Percentiles rank a stretch among this genome's conserved stretches.
phyloP scores from a whole-genome alignment of 2,797 vertebrate species.

The Taenioides sp. region DNA sequence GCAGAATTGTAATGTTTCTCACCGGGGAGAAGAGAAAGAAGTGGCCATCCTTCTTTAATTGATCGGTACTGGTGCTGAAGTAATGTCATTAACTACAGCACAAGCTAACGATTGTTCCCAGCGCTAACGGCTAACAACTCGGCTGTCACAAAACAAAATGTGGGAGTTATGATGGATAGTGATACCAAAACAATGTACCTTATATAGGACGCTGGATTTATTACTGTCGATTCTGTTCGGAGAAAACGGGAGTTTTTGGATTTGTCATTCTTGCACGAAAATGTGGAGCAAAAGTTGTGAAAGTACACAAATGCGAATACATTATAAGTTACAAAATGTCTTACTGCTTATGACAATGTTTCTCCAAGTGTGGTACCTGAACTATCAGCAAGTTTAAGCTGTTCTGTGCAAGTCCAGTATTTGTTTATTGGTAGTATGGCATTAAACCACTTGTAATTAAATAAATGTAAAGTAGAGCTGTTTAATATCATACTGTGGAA shows the following conservation, averaged over 20 bases:
- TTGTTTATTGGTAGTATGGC: too few relatives aligned
- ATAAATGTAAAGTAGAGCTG: too few relatives aligned
- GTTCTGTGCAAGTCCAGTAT: too few relatives aligned
- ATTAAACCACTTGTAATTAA: too few relatives aligned
- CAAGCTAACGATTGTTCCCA: slow-evolving; percentile 2
- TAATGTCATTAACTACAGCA: slow-evolving; percentile 29
- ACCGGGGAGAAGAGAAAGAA: slow-evolving; percentile 24
- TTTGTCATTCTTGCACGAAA: background rate
- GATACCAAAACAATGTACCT: background rate
- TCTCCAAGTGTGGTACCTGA: too few relatives aligned
- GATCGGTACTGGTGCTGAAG: slow-evolving; percentile 16
- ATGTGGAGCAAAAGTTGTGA: background rate
- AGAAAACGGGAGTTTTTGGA: background rate
- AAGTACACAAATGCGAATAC: background rate
- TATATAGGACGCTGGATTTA: background rate
- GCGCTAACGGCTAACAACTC: slow-evolving; percentile 2
- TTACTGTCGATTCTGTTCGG: background rate
- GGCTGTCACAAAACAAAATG: background rate
- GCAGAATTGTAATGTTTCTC: slow-evolving; percentile 12
- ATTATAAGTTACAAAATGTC: too few relatives aligned
- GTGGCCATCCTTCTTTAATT: slow-evolving; percentile 17
- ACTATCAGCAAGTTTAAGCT: too few relatives aligned
- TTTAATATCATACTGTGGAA: too few relatives aligned
- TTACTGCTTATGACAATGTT: too few relatives aligned
- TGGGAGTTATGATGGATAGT: slow-evolving; percentile 1